Base-by-base conservation (phyloP, 2,797 vertebrate species). In the Gallinago nigripennis region DNA sequence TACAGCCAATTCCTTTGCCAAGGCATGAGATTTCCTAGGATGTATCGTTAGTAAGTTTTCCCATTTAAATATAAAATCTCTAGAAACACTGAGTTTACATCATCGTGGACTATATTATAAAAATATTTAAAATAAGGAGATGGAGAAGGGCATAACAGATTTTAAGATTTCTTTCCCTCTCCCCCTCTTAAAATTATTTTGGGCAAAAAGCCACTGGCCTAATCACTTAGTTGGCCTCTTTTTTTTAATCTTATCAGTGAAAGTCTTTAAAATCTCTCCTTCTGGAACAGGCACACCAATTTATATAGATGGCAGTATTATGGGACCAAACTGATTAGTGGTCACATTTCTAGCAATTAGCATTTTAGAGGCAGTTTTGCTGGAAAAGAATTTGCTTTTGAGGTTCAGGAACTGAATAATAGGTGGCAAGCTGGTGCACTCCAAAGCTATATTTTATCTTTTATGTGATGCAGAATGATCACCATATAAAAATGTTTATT, bases 361-460 rank as follows among this genome's bases (percentile, higher is more conserved):
- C 69, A 82, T 92, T 95, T 94, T 73, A 94, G 66, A 93, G 31
- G 37, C 48, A 80, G 51, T 69, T 87, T 86, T 6, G 3, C 73
- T 64, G n/a, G 54, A 92, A 92, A 93, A 88, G 4, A 92, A 86
- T 56, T 85, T 93, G 78, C 51, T 95, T 96, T 92, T 92, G 86
- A 94, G 50, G 53, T 78, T 73, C 78, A 94, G 46, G 25, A 92
- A 60, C 39, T 19, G 25, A 91, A 69, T 72, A 84, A 53, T 18
- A 77, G 43, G 57, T 63, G 63, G 73, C 66, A 92, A 56, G 31
- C 13, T 45, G 14, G 19, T 83, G 58, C 57, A 87, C 50, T 83
- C 60, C 9, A 13, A 85, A 78, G 25, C 78, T 30, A 0, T 66
- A 87, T 89, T 96, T 96, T 73, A 60, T 46, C 18, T 94, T 94